Percentiles rank a stretch among this genome's conserved stretches.
phyloP scores from a whole-genome alignment of 2,888 invertebrate genomes.

The Serripes groenlandicus region DNA sequence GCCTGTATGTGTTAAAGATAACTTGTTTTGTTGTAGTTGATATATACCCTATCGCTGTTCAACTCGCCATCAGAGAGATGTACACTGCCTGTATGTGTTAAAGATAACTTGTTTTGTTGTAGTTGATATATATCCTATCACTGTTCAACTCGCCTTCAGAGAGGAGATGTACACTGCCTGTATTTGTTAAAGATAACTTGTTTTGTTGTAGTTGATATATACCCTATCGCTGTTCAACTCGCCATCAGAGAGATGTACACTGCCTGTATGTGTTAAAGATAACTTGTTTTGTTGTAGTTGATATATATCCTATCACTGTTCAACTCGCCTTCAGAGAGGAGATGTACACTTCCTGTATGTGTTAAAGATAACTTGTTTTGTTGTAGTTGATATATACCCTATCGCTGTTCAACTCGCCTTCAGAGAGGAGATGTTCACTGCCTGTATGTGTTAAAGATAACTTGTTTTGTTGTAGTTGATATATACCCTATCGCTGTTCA shows the following conservation, averaged over 20 bases:
- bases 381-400: slow-evolving; percentile 79
- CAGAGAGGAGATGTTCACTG: slow-evolving; percentile 79
- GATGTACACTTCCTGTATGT: slow-evolving; percentile 77
- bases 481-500: slow-evolving; percentile 80
- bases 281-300: slow-evolving; percentile 64
- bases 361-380: slow-evolving; percentile 57
- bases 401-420: slow-evolving; percentile 78
- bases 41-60: slow-evolving; percentile 81
- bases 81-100: slow-evolving; percentile 76
- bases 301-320: slow-evolving; percentile 81
- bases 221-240: slow-evolving; percentile 81
- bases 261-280: slow-evolving; percentile 73
- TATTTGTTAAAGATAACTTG: too few species aligned
- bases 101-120: slow-evolving; percentile 48
- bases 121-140: slow-evolving; percentile 81
- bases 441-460: slow-evolving; percentile 70
- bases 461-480: slow-evolving; percentile 70
- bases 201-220: slow-evolving; percentile 75
- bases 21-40: slow-evolving; percentile 72
- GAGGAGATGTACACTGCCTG: slow-evolving; percentile 77
- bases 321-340: slow-evolving; percentile 76
- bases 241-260: slow-evolving; percentile 78
- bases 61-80: slow-evolving; percentile 78
- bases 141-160: slow-evolving; percentile 79
- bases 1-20: too few species aligned